Percentiles rank a stretch among this genome's conserved stretches.
These are phyloP conservation scores for Mesorhabditis spiculigera DNA, from an alignment of 2,888 invertebrate genomes.

Conservation along the genomic window DNA sequence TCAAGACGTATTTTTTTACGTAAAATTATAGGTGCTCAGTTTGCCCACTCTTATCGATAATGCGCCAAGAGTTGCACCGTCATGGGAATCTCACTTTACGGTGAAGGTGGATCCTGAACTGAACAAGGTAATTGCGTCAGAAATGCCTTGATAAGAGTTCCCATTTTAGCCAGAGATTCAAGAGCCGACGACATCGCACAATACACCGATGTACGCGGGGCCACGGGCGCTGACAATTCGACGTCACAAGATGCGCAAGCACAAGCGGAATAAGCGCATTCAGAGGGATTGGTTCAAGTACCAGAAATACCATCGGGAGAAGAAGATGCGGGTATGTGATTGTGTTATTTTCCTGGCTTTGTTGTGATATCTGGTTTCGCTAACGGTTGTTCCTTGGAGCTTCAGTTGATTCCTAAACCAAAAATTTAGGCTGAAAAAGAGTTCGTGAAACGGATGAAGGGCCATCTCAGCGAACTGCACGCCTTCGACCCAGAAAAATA, in stretches of 20 bases:
- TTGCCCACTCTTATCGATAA: background rate
- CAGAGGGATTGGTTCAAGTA: constrained; percentile 53
- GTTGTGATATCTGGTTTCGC: background rate
- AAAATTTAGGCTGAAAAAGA: constrained; percentile 43
- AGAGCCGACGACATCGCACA: constrained; percentile 14
- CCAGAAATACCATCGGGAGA: constrained; percentile 50
- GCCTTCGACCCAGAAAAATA: constrained; percentile 50
- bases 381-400: background rate
- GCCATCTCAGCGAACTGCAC: constrained; percentile 42
- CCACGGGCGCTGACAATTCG: constrained; percentile 48
- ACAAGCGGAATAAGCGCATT: constrained; percentile 47
- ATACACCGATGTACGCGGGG: constrained; percentile 25
- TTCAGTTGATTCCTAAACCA: background rate
- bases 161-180: constrained; percentile 12
- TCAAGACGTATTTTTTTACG: background rate
- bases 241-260: constrained; percentile 56
- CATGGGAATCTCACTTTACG: background rate
- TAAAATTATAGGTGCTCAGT: background rate
- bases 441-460: constrained; percentile 48
- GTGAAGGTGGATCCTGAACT: background rate
- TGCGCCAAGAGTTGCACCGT: background rate
- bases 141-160: constrained; percentile 8
- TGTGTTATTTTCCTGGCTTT: background rate
- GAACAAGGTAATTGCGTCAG: constrained; percentile 11
- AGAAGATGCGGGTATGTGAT: constrained; percentile 40